Evolutionary conservation across 2,113 vertebrate genomes (phyloP), one percentile per base, ranked within the genome.

Genomic region (Diadophis punctatus): DNA sequence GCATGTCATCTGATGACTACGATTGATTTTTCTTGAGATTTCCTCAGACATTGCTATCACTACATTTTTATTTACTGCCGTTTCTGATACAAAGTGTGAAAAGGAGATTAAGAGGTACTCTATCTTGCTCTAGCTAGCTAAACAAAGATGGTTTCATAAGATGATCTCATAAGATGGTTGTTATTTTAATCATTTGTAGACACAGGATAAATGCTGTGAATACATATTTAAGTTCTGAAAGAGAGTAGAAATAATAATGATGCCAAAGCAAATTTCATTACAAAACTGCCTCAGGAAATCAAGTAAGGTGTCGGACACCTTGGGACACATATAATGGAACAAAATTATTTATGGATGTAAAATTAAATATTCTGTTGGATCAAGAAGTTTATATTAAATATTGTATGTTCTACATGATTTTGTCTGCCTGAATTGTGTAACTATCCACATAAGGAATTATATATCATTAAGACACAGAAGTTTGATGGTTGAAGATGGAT

Each of bases 401-500:
- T 34, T 89, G 56, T 10, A 39, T 56, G 43, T 3, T 58, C 85
- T 85, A 84, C 27, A 58, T 51, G 20, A 85, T 11, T 92, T 80
- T 92, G 27, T 7, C 16, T 92, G 39, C 52, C 46, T 86, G 11
- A 58, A 48, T 56, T 58, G 5, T 48, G 27, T 34, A 53, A 84
- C 5, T 84, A 87, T n/a, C 90, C 27, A 86, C 90, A 95, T 94
- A 85, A 11, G 88, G 14, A 86, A 90, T 93, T 68, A 90, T 92
- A 60, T 0, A 10, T 86, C 10, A 86, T 86, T 94, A 96, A 95
- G 94, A 92, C 94, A 94, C 93, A 90, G 49, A 91, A 86, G 74
- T 55, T 88, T 22, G 97, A 97, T 95, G 97, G 97, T 97, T 97
- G 95, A 25, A 68, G 92, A 91, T 90, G 91, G 91, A 89, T 87